These are phyloP conservation scores for Athalia cordata DNA, from an alignment of 2,888 invertebrate genomes.

Conservation along the genomic window DNA sequence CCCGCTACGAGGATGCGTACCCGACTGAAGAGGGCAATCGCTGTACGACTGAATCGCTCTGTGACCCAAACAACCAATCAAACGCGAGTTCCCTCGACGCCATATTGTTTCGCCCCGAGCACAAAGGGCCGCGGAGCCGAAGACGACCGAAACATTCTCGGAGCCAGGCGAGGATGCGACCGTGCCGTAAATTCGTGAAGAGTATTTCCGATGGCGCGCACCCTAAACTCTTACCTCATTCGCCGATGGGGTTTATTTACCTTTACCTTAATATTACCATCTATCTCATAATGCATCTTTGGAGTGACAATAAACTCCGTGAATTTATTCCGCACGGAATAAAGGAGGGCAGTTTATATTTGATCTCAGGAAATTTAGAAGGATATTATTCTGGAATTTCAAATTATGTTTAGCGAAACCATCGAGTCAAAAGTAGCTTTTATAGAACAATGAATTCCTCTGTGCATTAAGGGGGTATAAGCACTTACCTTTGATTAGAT, in stretches of 20 bases:
- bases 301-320: neutral
- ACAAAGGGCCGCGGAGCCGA: conserved; percentile 58
- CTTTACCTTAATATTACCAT: neutral
- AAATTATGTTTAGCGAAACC: no score
- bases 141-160: conserved; percentile 50
- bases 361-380: no score
- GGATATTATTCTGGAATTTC: no score
- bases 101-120: conserved; percentile 61
- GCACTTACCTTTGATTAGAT: no score
- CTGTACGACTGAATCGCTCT: conserved; percentile 22
- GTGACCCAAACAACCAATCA: conserved; percentile 43
- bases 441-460: no score
- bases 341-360: no score
- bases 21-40: conserved; percentile 45
- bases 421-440: no score
- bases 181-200: neutral
- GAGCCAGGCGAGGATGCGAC: conserved; percentile 9
- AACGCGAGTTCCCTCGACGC: conserved; percentile 56
- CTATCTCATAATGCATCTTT: neutral
- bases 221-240: neutral
- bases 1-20: conserved; percentile 45
- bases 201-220: conserved; percentile 21
- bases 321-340: no score
- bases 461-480: no score
- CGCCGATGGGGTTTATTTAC: conserved; percentile 22